phyloP scores from a whole-genome alignment of 1,140 invertebrate genomes.

The Halictus rubicundus region DNA sequence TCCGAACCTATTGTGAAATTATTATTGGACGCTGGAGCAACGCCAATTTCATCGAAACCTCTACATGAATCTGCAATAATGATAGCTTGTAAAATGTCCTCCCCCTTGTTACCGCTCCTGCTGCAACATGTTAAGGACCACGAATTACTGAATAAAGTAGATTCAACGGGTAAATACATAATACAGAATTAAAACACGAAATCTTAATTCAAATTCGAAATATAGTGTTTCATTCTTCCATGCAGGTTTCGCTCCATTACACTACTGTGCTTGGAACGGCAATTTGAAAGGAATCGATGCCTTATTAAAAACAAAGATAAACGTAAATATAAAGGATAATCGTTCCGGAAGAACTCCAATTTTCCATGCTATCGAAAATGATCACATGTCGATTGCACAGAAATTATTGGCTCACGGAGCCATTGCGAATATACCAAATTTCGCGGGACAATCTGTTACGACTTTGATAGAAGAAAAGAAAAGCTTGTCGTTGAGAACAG shows the following conservation, averaged over 20 bases:
- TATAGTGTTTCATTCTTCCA: not conserved
- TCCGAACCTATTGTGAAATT: constrained; percentile 57
- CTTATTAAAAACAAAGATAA: constrained; percentile 56
- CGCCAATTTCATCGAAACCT: constrained; percentile 50
- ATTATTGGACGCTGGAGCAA: constrained; percentile 64
- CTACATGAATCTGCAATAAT: constrained; percentile 66
- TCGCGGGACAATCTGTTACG: constrained; percentile 64
- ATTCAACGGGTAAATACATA: constrained; percentile 34
- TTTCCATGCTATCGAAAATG: constrained; percentile 71
- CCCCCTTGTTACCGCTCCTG: constrained; percentile 49
- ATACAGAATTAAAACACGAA: not conserved
- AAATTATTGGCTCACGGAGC: constrained; percentile 64
- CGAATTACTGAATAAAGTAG: constrained; percentile 36
- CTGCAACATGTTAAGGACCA: constrained; percentile 32
- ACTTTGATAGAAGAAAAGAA: constrained; percentile 55
- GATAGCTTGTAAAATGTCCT: constrained; percentile 67
- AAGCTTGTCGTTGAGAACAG: constrained; percentile 45
- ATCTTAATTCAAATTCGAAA: not conserved
- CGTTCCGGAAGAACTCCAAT: constrained; percentile 72
- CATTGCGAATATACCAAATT: constrained; percentile 62
- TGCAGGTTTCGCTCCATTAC: constrained; percentile 67
- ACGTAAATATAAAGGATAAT: constrained; percentile 67
- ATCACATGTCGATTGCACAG: constrained; percentile 42
- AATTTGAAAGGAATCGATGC: constrained; percentile 56
- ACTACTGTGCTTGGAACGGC: constrained; percentile 63